These are phyloP conservation scores for Passer domesticus DNA, from an alignment of 2,113 vertebrate genomes.

Conservation along the genomic window DNA sequence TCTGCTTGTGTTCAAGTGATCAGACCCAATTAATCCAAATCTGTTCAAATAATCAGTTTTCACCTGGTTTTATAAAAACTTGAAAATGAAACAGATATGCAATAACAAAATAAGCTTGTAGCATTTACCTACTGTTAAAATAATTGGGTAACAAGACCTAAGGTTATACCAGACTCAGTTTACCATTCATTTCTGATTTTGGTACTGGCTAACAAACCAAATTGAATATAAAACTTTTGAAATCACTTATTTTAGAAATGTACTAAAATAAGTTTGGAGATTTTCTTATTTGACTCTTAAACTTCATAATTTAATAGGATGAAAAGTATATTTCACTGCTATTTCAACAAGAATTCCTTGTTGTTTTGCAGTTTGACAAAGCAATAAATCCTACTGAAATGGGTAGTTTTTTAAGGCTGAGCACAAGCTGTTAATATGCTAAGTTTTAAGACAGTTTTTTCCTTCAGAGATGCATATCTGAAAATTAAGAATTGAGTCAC, in stretches of 20 bases:
- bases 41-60: not conserved
- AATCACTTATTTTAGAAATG: not conserved
- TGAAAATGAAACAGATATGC: slow-evolving; percentile 23
- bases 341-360: slow-evolving; percentile 1
- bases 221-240: not conserved
- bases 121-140: not conserved
- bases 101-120: not conserved
- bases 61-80: not conserved
- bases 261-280: not conserved
- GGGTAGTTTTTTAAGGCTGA: not conserved
- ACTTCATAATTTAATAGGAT: not conserved
- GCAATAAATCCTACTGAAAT: not conserved
- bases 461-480: slow-evolving; percentile 31
- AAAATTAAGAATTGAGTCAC: not conserved
- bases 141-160: not conserved
- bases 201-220: not conserved
- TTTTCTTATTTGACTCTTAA: not conserved
- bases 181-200: not conserved
- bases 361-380: slow-evolving; percentile 1
- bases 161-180: not conserved
- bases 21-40: not conserved
- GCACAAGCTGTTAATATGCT: not conserved
- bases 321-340: not conserved
- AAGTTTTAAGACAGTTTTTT: not conserved
- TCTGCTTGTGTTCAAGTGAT: not conserved